These are phyloP conservation scores for Stigmatopora nigra DNA, from an alignment of 2,113 vertebrate genomes.

Conservation along the genomic window DNA sequence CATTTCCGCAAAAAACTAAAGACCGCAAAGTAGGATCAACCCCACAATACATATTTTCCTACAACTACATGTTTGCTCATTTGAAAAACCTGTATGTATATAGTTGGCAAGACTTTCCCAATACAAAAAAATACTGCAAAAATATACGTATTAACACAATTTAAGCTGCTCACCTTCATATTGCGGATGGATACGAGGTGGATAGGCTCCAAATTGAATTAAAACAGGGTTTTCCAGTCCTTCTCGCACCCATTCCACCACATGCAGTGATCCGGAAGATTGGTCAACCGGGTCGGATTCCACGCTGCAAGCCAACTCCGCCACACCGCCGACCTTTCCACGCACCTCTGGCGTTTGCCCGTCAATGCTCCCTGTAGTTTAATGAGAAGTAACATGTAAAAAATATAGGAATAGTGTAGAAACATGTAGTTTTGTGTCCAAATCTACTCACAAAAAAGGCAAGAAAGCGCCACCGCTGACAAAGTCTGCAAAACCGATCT, in stretches of 20 bases:
- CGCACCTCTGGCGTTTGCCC: constrained; percentile 60
- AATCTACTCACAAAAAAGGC: constrained; percentile 60
- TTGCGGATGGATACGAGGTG: constrained; percentile 79
- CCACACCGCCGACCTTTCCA: constrained; percentile 68
- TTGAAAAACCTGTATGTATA: no score
- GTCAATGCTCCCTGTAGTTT: constrained; percentile 20
- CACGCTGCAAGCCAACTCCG: constrained; percentile 75
- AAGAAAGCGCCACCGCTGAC: constrained; percentile 37
- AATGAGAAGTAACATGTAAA: constrained; percentile 3
- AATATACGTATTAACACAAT: no score
- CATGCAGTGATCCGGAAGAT: constrained; percentile 68
- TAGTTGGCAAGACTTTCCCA: no score
- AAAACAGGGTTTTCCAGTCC: constrained; percentile 84
- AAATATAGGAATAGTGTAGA: not conserved
- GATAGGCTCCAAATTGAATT: constrained; percentile 85
- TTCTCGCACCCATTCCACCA: constrained; percentile 90
- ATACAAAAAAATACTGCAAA: no score
- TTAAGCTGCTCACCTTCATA: constrained; percentile 76
- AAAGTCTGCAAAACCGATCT: constrained; percentile 45
- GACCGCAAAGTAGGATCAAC: no score
- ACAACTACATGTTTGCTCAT: no score
- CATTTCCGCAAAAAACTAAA: no score
- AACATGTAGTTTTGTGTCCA: not conserved
- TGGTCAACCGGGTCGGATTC: constrained; percentile 35
- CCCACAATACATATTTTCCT: no score